Evolutionary conservation across 23 tunicate genomes (phyloP).

Genomic region (Ciona savignyi): DNA sequence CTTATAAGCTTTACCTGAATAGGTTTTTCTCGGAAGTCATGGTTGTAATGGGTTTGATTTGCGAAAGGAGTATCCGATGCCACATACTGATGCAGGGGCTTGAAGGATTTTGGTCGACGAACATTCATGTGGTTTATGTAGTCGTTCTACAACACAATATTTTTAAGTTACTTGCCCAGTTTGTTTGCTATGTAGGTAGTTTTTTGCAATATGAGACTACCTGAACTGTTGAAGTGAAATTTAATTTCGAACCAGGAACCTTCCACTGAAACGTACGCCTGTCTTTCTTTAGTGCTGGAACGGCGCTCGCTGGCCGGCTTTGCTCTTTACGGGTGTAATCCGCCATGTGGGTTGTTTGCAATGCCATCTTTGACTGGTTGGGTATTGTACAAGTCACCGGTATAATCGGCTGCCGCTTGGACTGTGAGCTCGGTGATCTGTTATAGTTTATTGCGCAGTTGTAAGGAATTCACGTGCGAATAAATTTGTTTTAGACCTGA

Average conservation of each 20-base stretch:
- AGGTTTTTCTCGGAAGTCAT: conserved; percentile 31
- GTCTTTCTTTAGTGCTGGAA: conserved; percentile 9
- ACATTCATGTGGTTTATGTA: conserved; percentile 19
- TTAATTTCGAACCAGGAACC: neutral
- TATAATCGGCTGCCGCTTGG: conserved; percentile 22
- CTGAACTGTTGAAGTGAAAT: conserved; percentile 32
- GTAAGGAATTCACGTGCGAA: neutral
- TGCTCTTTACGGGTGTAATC: conserved; percentile 23
- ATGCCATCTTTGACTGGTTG: conserved; percentile 13
- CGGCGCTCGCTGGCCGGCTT: neutral
- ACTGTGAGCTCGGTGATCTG: conserved; percentile 4
- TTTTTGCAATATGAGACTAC: too few species aligned
- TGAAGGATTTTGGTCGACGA: conserved; percentile 36
- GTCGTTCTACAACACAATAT: conserved; percentile 28
- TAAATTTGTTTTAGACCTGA: conserved; percentile 11
- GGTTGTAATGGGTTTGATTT: conserved; percentile 14
- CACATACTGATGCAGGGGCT: conserved; percentile 26
- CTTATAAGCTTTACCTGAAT: neutral
- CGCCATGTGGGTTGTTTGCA: conserved; percentile 27
- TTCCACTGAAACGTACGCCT: neutral
- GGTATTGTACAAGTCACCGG: neutral
- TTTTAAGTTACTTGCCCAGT: neutral
- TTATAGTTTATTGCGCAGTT: neutral
- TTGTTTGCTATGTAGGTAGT: neutral
- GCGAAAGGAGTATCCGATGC: conserved; percentile 28